Base-by-base conservation (phyloP, 2,888 invertebrate genomes). In the Endomychus coccineus region DNA sequence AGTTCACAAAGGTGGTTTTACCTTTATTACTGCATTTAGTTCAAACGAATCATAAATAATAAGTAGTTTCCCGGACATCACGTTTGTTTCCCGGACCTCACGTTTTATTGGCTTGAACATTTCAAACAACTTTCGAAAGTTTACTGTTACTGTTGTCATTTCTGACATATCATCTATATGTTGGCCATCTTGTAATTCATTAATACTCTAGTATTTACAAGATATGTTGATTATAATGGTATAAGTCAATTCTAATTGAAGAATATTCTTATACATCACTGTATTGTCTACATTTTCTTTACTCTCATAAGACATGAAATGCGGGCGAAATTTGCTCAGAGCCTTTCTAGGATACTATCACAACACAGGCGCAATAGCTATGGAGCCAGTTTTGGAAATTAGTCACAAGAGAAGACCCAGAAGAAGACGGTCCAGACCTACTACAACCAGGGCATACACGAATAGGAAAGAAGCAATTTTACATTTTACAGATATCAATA, bases 301-400 rank as follows among this genome's bases (percentile, higher is more conserved):
- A 63, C 63, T 52, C 51, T 48, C 55, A 56, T 43, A 25, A 86
- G 85, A 86, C 69, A 80, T 80, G 66, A 75, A 83, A 42, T 73
- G 85, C 27, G 87, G 87, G 1, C 71, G 86, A 41, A 87, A 86
- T 62, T 64, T 89, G 43, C 79, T 79, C 1, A 71, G 81, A 27
- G 81, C 86, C 2, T 77, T 86, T 55, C 66, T 85, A 36, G 86
- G 88, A 60, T 89, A 87, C 64, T 89, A 88, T 67, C 78, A 80
- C 51, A 74, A 80, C 40, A 78, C 75, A 16, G 85, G 84, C 30
- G 72, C 80, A 31, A 73, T 83, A 42, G 74, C 78, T 1, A 58
- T 68, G 11, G 66, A 68, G 27, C 45, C 69, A 32, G 59, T 66
- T 1, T 50, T 61, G 2, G 69, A 72, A 46, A 48, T 71, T 22